Evolutionary conservation across 2,113 vertebrate species (phyloP).

Genomic region (Microtus ochrogaster): DNA sequence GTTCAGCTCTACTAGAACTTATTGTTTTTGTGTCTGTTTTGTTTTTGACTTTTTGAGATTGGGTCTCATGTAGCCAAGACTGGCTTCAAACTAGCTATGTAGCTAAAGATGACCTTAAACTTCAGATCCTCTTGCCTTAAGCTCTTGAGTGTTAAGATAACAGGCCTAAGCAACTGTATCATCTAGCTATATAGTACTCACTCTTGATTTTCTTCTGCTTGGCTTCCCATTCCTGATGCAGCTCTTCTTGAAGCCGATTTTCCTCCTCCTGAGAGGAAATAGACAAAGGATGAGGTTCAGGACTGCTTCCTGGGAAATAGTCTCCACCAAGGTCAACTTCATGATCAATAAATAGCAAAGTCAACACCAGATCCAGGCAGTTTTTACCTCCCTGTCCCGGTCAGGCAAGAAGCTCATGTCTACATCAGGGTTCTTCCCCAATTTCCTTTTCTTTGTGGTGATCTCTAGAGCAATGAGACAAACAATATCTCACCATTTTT

Average conservation of each 20-base stretch:
- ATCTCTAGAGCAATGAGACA: too few relatives aligned
- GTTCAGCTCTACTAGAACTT: not conserved
- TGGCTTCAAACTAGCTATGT: not conserved
- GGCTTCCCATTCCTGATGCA: slow-evolving; percentile 94
- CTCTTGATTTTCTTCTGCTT: slow-evolving; percentile 96
- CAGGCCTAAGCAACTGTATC: not conserved
- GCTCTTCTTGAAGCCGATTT: slow-evolving; percentile 92
- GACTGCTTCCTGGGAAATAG: not conserved
- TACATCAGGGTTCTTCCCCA: too few relatives aligned
- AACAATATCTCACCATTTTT: too few relatives aligned
- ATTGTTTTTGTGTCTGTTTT: not conserved
- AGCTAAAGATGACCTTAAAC: not conserved
- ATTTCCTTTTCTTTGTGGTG: too few relatives aligned
- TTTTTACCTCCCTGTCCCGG: slow-evolving; percentile 88
- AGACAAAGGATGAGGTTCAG: not conserved
- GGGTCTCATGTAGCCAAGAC: not conserved
- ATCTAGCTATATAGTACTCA: slow-evolving; percentile 64
- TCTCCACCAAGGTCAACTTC: not conserved
- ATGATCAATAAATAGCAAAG: not conserved
- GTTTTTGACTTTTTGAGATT: not conserved
- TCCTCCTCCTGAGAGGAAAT: slow-evolving; percentile 90
- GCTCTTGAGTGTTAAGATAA: not conserved
- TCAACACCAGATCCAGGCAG: too few relatives aligned
- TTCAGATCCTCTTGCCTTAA: not conserved
- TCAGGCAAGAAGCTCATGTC: slow-evolving; percentile 73